These are phyloP conservation scores for Pammene fasciana DNA, from an alignment of 2,888 invertebrate genomes.

Conservation along the genomic window DNA sequence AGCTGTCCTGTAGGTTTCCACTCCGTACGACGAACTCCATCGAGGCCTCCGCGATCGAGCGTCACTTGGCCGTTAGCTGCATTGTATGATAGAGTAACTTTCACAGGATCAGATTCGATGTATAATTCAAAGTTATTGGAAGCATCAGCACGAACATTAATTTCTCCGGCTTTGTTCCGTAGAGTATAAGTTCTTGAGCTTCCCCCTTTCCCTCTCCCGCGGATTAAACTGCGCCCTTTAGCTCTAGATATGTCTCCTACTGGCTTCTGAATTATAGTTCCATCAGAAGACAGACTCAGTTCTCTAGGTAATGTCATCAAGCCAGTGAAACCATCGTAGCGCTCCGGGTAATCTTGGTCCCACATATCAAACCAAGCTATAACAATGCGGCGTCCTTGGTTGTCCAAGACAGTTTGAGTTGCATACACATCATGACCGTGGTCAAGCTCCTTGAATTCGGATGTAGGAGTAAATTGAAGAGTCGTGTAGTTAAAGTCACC, in stretches of 20 bases:
- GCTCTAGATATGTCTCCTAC: slow-evolving; percentile 51
- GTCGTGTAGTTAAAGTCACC: slow-evolving; percentile 68
- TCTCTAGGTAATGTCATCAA: slow-evolving; percentile 67
- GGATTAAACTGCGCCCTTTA: slow-evolving; percentile 48
- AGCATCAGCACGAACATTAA: slow-evolving; percentile 52
- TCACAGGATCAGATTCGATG: slow-evolving; percentile 53
- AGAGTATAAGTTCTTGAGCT: slow-evolving; percentile 45
- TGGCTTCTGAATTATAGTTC: slow-evolving; percentile 61
- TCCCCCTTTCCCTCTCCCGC: slow-evolving; percentile 50
- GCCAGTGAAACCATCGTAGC: slow-evolving; percentile 69
- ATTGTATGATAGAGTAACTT: slow-evolving; percentile 60
- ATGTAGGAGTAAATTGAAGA: slow-evolving; percentile 54
- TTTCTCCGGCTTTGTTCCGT: slow-evolving; percentile 61
- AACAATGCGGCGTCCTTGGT: slow-evolving; percentile 57
- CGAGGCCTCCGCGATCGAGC: slow-evolving; percentile 65
- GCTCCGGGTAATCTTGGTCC: slow-evolving; percentile 69
- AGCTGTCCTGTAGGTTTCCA: slow-evolving; percentile 59
- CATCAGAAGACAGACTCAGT: slow-evolving; percentile 56
- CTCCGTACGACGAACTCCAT: slow-evolving; percentile 61
- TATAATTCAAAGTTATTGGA: slow-evolving; percentile 52
- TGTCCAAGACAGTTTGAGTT: slow-evolving; percentile 65
- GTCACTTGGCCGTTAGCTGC: slow-evolving; percentile 51
- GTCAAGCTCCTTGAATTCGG: slow-evolving; percentile 65
- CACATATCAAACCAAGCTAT: slow-evolving; percentile 78
- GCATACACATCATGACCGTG: slow-evolving; percentile 76